These are phyloP conservation scores for Pilophorus perplexus DNA, from an alignment of 2,888 invertebrate species.

Conservation along the genomic window DNA sequence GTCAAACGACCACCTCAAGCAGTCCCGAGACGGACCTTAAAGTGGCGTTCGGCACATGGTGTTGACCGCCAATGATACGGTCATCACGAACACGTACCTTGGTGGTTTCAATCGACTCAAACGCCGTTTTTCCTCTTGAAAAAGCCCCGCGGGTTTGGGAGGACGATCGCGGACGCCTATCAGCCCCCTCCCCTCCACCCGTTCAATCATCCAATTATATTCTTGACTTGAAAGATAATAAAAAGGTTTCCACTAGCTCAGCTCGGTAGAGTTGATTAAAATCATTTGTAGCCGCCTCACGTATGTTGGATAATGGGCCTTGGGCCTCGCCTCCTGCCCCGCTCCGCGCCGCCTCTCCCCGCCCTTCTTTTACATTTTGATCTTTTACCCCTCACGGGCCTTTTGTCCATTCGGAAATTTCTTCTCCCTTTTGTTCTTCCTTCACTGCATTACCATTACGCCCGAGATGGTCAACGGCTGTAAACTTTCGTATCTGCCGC, in stretches of 20 bases:
- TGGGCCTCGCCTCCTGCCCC: conserved; percentile 13
- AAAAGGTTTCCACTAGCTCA: conserved; percentile 26
- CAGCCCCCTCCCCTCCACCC: conserved; percentile 22
- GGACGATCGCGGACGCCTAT: conserved; percentile 27
- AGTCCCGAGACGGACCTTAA: too few relatives aligned
- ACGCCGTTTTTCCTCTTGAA: too few relatives aligned
- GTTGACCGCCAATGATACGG: too few relatives aligned
- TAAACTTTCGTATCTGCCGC: too few relatives aligned
- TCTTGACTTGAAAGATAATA: conserved; percentile 34
- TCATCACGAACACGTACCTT: too few relatives aligned
- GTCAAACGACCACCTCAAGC: too few relatives aligned
- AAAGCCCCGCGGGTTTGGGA: too few relatives aligned
- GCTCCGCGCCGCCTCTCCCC: background rate
- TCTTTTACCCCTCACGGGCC: conserved; percentile 15
- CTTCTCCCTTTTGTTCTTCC: conserved; percentile 3
- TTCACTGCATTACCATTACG: conserved; percentile 7
- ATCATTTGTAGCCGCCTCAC: conserved; percentile 43
- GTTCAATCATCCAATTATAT: conserved; percentile 47
- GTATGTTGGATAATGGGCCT: conserved; percentile 38
- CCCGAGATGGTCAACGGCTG: too few relatives aligned
- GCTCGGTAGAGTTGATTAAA: conserved; percentile 43
- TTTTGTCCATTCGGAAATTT: conserved; percentile 17
- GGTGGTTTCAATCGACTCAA: too few relatives aligned
- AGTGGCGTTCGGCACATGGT: too few relatives aligned
- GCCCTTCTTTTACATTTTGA: conserved; percentile 28